Evolutionary conservation across 2,888 invertebrate species (phyloP).

Genomic region (Acanthoscelides obtectus): DNA sequence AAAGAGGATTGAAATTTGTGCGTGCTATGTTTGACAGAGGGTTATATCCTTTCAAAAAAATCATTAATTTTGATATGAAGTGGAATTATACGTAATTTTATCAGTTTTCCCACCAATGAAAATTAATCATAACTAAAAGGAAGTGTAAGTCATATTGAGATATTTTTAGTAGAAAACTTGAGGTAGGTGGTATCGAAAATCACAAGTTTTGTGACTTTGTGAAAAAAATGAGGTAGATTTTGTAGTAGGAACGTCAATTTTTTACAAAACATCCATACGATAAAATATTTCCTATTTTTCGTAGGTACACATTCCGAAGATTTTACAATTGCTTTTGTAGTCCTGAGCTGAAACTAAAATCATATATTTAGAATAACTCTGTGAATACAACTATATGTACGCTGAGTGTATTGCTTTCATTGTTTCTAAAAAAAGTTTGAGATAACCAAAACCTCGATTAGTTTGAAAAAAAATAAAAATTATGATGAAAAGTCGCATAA

Average conservation of each 20-base stretch:
- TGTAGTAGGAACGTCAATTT: conserved; percentile 1
- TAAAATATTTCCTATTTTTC: background rate
- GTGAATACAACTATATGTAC: background rate
- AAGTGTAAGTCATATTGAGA: background rate
- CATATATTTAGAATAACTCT: background rate
- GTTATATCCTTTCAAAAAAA: background rate
- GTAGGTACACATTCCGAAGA: background rate
- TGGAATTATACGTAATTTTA: background rate
- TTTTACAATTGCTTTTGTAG: background rate
- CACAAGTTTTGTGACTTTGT: background rate
- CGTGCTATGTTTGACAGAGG: background rate
- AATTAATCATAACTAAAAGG: background rate
- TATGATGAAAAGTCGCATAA: too few relatives aligned
- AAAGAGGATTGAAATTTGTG: background rate
- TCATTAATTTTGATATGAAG: background rate
- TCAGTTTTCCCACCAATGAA: background rate
- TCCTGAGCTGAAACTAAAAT: background rate
- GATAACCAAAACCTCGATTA: background rate
- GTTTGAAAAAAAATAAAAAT: too few relatives aligned
- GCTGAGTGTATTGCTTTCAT: background rate
- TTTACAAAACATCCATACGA: background rate
- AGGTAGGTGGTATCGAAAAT: background rate
- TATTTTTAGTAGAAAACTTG: background rate
- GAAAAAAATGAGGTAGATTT: conserved; percentile 1
- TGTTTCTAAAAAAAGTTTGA: background rate